Conservation (phyloP, 2,113 vertebrate genomes). For the Cardinalis cardinalis region DNA sequence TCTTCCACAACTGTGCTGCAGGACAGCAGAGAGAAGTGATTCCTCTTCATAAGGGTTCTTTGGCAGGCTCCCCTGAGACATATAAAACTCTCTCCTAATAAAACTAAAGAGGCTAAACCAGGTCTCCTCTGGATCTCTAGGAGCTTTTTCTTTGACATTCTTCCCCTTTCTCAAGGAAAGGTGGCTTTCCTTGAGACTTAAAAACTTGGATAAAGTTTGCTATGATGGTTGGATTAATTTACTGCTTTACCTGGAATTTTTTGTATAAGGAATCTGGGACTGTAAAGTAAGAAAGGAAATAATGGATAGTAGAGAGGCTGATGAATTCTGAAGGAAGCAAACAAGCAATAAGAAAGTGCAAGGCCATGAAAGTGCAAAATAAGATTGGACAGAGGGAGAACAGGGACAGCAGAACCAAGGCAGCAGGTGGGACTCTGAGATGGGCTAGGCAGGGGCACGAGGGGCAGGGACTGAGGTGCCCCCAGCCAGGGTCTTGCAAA, state of each 20-base stretch:
- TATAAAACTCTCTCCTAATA: background rate
- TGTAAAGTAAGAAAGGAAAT: background rate
- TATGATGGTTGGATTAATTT: background rate
- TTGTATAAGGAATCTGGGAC: background rate
- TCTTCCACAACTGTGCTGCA: constrained; percentile 24
- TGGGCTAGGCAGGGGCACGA: background rate
- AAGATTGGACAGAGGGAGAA: background rate
- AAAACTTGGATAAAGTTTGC: background rate
- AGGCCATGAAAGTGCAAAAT: background rate
- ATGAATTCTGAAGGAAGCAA: background rate
- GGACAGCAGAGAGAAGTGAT: background rate
- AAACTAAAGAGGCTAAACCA: background rate
- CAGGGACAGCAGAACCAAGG: background rate
- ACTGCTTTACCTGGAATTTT: background rate
- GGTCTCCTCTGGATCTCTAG: background rate
- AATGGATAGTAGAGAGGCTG: background rate
- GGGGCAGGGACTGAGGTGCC: background rate
- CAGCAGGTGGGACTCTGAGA: background rate
- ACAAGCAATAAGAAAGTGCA: background rate
- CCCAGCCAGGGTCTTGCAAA: rapidly evolving
- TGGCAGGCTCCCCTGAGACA: background rate
- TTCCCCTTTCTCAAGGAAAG: too few species aligned
- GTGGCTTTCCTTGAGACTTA: background rate
- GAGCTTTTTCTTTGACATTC: background rate
- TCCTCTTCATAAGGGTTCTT: background rate